Base-by-base conservation (phyloP, 1,140 invertebrate genomes). In the Elymnias hypermnestra region DNA sequence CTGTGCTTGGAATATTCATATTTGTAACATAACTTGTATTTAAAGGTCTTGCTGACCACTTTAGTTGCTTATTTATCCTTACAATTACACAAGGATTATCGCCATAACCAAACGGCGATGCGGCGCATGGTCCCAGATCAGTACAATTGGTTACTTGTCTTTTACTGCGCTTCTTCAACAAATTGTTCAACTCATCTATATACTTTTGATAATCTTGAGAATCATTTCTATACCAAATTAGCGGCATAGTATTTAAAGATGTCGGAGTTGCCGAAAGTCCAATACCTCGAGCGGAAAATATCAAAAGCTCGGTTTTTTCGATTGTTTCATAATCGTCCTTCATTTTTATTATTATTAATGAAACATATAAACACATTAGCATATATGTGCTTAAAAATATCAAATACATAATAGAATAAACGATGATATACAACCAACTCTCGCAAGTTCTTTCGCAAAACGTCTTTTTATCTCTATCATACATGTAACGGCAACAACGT, bases 71-170 rank as follows among this genome's bases (percentile, higher is more conserved):
- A 53, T 84, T 84, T 42, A 82, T 61, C 33, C 63, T 82, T 54
- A 84, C 44, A 13, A 82, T 57, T 15, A 84, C 39, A 53, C 81
- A 84, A 17, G 81, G 81, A 13, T 50, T 41, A 1, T 66, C 48
- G 26, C 76, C 76, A 42, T 81, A 84, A 2, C 81, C 78, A 43
- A 68, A 84, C 10, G 81, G 78, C n/a, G 46, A n/a, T 12, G 37
- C 8, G 0, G 67, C 60, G 56, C 81, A 84, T 13, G 74, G 70
- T 2, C 81, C 81, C 5, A 84, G 48, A 17, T 68, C 38, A 1
- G 44, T 45, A 1, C 1, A 8, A 39, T 52, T 57, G 5, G n/a
- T 38, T 0, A 33, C n/a, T 8, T 61, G 39, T 33, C 58, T 29
- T 47, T 68, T 64, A 5, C 49, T 56, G 33, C 67, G 49, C 17